Evolutionary conservation across 1,140 invertebrate genomes (phyloP), one percentile per base, ranked within the genome.

Genomic region (Orius laevigatus): DNA sequence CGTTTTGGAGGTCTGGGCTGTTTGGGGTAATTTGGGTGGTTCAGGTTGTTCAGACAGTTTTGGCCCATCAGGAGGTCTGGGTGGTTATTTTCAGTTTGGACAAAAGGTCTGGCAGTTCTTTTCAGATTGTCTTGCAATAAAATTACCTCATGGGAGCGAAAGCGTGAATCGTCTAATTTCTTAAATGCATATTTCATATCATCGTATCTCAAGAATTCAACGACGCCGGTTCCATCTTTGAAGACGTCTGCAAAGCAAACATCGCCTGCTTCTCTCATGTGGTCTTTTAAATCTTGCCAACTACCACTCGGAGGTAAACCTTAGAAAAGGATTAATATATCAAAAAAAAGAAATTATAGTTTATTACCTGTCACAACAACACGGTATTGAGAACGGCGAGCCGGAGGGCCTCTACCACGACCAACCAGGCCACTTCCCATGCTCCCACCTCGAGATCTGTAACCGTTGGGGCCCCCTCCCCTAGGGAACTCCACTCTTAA

Each of bases 141-240:
- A n/a, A n/a, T n/a, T 25, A 25, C 25, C 25, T 25, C 25, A 25
- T 25, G 25, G 3, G 25, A 25, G 25, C 25, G 25, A 66, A 98
- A 98, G 63, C 93, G 75, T 0, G 93, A 93, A 63, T 98, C 94
- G 61, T 98, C 92, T 44, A 98, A 68, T 62, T 98, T 97, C 65
- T 94, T 94, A 12, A 97, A 84, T 9, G 94, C 94, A 70, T 98
- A 98, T 65, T 95, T 97, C 92, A 98, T 97, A 62, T 98, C 94
- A 63, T 98, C 94, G 59, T 91, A 85, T 6, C 92, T 73, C 19
- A 97, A 69, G 66, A 97, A 98, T 65, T 98, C 95, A 1, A 97
- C 93, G 3, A 98, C 91, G 2, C 95, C 95, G 14, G 91, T 94
- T 10, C 95, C 93, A 68, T 98, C 94, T 66, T 97, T 97, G 67